Base-by-base conservation (phyloP, 2,888 invertebrate genomes). In the Xestia xanthographa region DNA sequence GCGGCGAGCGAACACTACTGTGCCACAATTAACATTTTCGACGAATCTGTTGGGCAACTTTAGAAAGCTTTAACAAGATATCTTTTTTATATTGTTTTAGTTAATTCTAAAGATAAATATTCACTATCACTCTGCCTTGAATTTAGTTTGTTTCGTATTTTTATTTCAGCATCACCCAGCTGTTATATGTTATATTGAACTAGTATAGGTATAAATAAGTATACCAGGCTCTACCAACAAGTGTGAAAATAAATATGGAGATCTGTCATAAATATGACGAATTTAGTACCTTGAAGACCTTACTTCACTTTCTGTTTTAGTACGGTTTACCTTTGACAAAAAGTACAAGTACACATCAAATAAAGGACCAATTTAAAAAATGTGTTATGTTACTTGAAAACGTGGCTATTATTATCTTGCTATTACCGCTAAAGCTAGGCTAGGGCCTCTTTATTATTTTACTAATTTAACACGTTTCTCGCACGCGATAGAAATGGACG, bases 401-500 rank as follows among this genome's bases (percentile, higher is more conserved):
- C 22, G 22, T 65, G 60, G n/a, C 65, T 66, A 56, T 66, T 68
- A 83, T 71, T 83, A 69, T 69, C 66, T 69, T 66, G 45, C 53
- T 71, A 65, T 67, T 63, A 83, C 60, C 53, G 63, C 22, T 63
- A 66, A 48, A 80, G 62, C 62, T 80, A 12, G 48, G 80, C 45
- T 41, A 63, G 29, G 26, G 58, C 62, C 66, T 66, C 45, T 75
- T 80, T 72, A 72, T 79, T 84, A 66, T 75, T 80, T 76, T 66
- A 70, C 63, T 80, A 62, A 63, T 84, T 72, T 67, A 70, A 84
- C 53, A 72, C 48, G 53, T 71, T 71, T 60, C 70, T 38, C 41
- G 48, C 75, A 83, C 85, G 85, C 82, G 69, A 80, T 72, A 12
- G 22, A 8, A 26, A 71, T 50, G 53, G 50, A 58, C 60, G 53